Base-by-base conservation (phyloP, 1,140 invertebrate species). In the Drosophila tropicalis region DNA sequence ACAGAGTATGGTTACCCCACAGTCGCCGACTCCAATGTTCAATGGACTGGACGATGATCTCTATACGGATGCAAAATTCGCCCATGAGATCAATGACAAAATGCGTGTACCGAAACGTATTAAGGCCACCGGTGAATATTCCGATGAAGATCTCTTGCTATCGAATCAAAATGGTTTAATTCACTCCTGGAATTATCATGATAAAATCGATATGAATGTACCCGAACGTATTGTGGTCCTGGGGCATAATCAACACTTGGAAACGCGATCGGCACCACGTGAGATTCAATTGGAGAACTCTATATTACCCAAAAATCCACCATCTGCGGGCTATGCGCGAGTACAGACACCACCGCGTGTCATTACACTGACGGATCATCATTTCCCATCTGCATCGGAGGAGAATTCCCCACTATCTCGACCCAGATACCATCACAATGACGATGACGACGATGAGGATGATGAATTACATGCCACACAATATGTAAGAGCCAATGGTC, bases 221-320 rank as follows among this genome's bases (percentile, higher is more conserved):
- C 97, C 97, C n/a, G 97, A 98, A 78, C 94, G 97, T 85, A 98
- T 98, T 92, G 93, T 98, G 72, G 96, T 98, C 61, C 94, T 95
- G 78, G 97, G 96, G 15, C 95, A 97, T 91, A 96, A 97, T 82
- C 96, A 97, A 90, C 96, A 97, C 92, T 84, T 96, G 90, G 96
- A 96, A 22, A 95, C 96, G 40, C 95, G 95, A 91, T 96, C 96
- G 51, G 94, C 96, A 10, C 96, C 96, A 3, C 93, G 96, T 70
- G 97, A 98, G 93, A 96, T 98, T 32, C 94, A 95, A 79, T 93
- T 97, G 84, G 97, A 98, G 86, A 96, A 97, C 94, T 94, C 95
- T 29, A 94, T 96, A 60, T 92, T 96, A 84, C 94, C 95, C 67
- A 94, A 94, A 68, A 95, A 96, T 78, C 95, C 95, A 36, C 95